Evolutionary conservation across 2,797 vertebrate species (phyloP), one percentile per base, ranked within the genome.

Genomic region (Fistularia commersonii): DNA sequence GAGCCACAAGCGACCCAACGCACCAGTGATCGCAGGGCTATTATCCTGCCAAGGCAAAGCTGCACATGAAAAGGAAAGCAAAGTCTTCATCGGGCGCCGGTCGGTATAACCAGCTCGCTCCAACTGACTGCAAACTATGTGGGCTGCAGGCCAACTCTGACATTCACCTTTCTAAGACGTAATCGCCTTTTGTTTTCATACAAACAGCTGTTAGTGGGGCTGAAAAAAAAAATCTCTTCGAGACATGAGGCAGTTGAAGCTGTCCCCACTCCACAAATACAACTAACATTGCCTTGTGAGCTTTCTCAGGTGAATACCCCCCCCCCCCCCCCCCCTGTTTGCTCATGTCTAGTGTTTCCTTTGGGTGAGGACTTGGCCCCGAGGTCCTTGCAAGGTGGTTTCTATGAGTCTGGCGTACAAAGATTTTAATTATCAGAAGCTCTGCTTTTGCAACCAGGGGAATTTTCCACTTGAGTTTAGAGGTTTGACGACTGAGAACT

Each of bases 41-140:
- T 85, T 82, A 82, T 80, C 66, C 66, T 55, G 61, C 57, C 44
- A 62, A 67, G 59, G 64, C 72, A 72, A 66, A 80, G 72, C 64
- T 80, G 63, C 56, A 58, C 67, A 64, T 73, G 76, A 79, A 84
- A 75, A 81, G 55, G 34, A 70, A 67, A 66, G 53, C 39, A 55
- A 63, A 76, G 66, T 72, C 49, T 77, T 71, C 51, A 76, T 64
- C 66, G 64, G 54, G 51, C 6, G 41, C 57, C 42, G 54, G 66
- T 77, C 64, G 66, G 12, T 62, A 63, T 36, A 44, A 76, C 54
- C 36, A 59, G 74, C 61, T 74, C 66, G 49, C 68, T 78, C 61
- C 57, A 64, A 55, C 23, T 4, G 23, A 23, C 23, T 23, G 23
- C 23, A 23, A 23, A 23, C 23, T 73, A 42, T 63, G 63, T 14